Base-by-base conservation (phyloP, 2,888 invertebrate species). In the Apamea sordens region DNA sequence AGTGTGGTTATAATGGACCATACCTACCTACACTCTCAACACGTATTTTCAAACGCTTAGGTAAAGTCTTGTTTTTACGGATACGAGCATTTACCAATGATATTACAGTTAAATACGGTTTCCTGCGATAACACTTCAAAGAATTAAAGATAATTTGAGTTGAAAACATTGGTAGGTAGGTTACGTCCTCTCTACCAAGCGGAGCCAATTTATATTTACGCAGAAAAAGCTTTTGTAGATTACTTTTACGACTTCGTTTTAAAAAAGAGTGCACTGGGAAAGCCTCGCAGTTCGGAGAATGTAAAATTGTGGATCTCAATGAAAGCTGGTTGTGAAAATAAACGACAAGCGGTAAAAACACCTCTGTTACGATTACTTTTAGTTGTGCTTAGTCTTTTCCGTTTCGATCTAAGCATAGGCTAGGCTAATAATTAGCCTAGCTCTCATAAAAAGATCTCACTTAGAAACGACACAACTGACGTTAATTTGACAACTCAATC, bases 131-230 rank as follows among this genome's bases (percentile, higher is more conserved):
- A 32, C 41, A 24, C 18, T 53, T 77, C 44, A 18, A n/a, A 67
- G 83, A 83, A 77, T 67, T 71, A 67, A 53, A 67, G 10, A 67
- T 53, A 53, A 61, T 67, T 61, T 61, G 24, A 65, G 50, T 70
- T 77, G 21, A 18, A 50, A 76, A 65, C 32, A 65, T 63, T n/a
- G n/a, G 50, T 64, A 75, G 28, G 32, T n/a, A 75, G 47, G n/a
- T n/a, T 10, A 61, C 64, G 21, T 69, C n/a, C 77, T 76, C 65
- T 61, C 0, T 24, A 63, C 44, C 18, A 47, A 80, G 53, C 63
- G 36, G 53, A 69, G 15, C 28, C 76, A 82, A 82, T 82, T 80
- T 82, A 82, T 82, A 82, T 80, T 69, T 69, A 56, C 83, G 47
- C 36, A 47, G 80, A 80, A 76, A 68, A 76, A 69, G 80, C 83